These are phyloP conservation scores for Nannospalax galili DNA, from an alignment of 2,113 vertebrate species.

Conservation along the genomic window DNA sequence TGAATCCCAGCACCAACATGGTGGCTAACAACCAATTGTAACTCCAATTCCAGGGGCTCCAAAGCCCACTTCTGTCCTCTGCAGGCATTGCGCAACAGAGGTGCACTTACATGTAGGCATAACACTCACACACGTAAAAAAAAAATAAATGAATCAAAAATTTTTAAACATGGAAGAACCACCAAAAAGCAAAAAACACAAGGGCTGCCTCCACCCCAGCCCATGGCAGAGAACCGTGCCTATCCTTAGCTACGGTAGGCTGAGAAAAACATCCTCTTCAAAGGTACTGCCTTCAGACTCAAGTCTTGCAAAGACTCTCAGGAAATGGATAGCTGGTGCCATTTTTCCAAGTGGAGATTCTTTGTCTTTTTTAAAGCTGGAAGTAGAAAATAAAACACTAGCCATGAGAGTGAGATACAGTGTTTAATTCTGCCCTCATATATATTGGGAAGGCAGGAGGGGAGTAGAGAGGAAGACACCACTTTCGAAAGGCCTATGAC, in stretches of 20 bases:
- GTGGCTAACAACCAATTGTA: too few relatives aligned
- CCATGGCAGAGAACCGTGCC: not conserved
- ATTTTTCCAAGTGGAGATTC: not conserved
- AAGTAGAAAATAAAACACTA: slow-evolving; percentile 28
- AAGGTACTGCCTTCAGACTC: not conserved
- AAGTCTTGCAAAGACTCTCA: not conserved
- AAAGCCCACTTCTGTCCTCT: too few relatives aligned
- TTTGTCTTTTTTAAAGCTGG: not conserved
- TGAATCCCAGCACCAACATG: too few relatives aligned
- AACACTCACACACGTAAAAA: too few relatives aligned
- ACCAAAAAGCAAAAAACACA: not conserved
- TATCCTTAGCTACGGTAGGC: not conserved
- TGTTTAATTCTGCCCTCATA: slow-evolving; percentile 18
- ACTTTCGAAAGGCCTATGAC: not conserved
- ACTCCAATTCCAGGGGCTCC: too few relatives aligned
- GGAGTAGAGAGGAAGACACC: fast-evolving
- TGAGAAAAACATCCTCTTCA: not conserved
- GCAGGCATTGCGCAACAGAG: too few relatives aligned
- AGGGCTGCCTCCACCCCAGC: not conserved
- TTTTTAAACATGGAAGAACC: not conserved
- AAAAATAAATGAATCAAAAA: too few relatives aligned
- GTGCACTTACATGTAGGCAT: too few relatives aligned
- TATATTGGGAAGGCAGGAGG: not conserved
- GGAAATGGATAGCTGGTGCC: not conserved
- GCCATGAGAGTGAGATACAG: not conserved